Evolutionary conservation across 2,113 vertebrate genomes (phyloP), one percentile per base, ranked within the genome.

Genomic region (Hucho hucho): DNA sequence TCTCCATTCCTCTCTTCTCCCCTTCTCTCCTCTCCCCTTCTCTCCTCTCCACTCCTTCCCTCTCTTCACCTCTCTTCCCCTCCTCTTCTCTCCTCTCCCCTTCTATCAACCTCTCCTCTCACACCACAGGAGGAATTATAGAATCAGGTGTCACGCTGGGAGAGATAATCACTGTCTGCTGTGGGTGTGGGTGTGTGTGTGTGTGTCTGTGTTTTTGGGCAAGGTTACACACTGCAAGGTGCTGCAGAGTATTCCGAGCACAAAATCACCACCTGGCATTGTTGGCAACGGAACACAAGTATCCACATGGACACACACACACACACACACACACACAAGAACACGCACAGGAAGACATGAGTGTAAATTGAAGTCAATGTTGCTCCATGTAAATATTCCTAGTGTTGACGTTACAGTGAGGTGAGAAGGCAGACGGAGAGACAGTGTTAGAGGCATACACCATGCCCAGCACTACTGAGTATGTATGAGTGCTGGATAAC

Each of bases 251-350:
- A 83, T 79, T 81, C 76, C 75, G 84, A 89, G 88, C 91, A 89
- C 79, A 87, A 85, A 91, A 90, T 86, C 79, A 71, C 86, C 90
- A 90, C 84, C 89, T 90, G 90, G 73, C 70, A 29, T 81, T 77
- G 73, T 73, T 86, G 79, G 76, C 85, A 74, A 12, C 32, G 2
- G 29, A 71, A 63, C 22, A 18, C 43, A 58, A 13, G 65, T 67
- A 53, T 4, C 18, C 63, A 74, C 75, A 70, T 49, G 43, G 32
- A 53, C 73, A 58, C 65, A 66, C 63, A 58, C 5, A 58, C 59
- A 43, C 37, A 43, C 7, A 9, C 1, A 43, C 37, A 76, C 56
- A 75, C 49, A 69, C 56, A 43, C 7, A 43, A 9, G 7, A 1
- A 43, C 7, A 76, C 56, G 69, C 49, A 75, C 37, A 70, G 64